A percentile compares a stretch with the other conserved stretches of the same genome.
Conservation (phyloP, 2,888 invertebrate genomes). For the Drosophila helvetica region DNA sequence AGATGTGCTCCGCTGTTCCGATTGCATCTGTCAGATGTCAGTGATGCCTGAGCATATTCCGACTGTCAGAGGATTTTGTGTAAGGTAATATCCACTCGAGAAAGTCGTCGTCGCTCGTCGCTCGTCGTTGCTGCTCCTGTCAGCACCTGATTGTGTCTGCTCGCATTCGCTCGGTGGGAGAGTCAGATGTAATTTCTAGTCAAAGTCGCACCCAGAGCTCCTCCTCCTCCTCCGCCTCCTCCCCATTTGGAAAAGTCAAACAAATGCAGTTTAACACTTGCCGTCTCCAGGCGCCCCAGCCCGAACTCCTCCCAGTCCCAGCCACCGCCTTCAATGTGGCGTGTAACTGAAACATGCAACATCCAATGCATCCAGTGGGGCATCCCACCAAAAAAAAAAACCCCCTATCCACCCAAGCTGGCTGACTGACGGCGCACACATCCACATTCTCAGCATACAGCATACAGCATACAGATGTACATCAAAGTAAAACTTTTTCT, state of each 20-base stretch:
- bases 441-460: too few species aligned
- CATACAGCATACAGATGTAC: conserved; percentile 33
- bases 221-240: conserved; percentile 36
- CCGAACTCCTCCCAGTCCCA: not conserved
- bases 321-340: conserved; percentile 55
- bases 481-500: conserved; percentile 75
- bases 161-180: not conserved
- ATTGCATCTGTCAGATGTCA: conserved; percentile 79
- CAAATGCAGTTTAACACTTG: conserved; percentile 78
- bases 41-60: conserved; percentile 62
- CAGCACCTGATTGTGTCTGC: conserved; percentile 68
- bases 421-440: conserved; percentile 31
- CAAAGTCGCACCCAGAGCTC: conserved; percentile 30
- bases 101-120: conserved; percentile 27
- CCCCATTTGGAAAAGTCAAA: conserved; percentile 47
- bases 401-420: conserved; percentile 45
- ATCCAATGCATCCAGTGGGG: conserved; percentile 54
- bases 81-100: conserved; percentile 57
- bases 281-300: conserved; percentile 18
- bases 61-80: conserved; percentile 52
- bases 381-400: conserved; percentile 31
- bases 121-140: conserved; percentile 49
- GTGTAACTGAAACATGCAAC: conserved; percentile 74
- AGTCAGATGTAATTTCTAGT: conserved; percentile 65
- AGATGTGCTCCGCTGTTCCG: conserved; percentile 38